phyloP scores from a whole-genome alignment of 1,140 invertebrate species.

The Hycleus phaleratus region DNA sequence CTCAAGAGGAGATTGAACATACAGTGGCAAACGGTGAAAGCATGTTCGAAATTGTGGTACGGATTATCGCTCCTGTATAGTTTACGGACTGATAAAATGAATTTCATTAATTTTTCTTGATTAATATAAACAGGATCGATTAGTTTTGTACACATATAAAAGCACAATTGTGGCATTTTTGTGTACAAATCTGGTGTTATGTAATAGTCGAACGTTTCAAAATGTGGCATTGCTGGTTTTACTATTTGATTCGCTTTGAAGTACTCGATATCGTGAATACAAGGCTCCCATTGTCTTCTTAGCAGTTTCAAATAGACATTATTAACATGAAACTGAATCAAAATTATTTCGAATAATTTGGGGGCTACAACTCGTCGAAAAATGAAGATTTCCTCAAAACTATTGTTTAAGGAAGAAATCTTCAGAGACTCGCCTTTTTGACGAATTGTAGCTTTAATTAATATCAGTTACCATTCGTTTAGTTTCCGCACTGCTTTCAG shows the following conservation, averaged over 20 bases:
- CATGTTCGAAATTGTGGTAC: constrained; percentile 53
- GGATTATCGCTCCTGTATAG: constrained; percentile 45
- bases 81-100: constrained; percentile 44
- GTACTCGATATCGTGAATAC: constrained; percentile 21
- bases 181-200: constrained; percentile 41
- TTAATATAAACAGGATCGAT: constrained; percentile 40
- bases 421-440: too few species aligned
- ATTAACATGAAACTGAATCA: not conserved
- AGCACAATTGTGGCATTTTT: constrained; percentile 43
- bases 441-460: too few species aligned
- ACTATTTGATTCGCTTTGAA: constrained; percentile 16
- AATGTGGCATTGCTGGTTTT: constrained; percentile 12
- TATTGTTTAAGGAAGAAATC: too few species aligned
- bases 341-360: too few species aligned
- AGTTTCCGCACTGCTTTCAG: not conserved
- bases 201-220: constrained; percentile 46
- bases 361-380: too few species aligned
- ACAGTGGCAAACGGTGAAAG: constrained; percentile 50
- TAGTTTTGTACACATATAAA: constrained; percentile 45
- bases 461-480: not conserved
- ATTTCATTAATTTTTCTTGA: constrained; percentile 35
- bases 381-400: too few species aligned
- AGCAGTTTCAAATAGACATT: constrained; percentile 14
- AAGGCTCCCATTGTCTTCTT: constrained; percentile 22
- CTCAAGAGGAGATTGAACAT: constrained; percentile 47